Percentiles rank a stretch among this genome's conserved stretches.
Evolutionary conservation across 2,888 invertebrate species (phyloP).

Genomic region (Lasioglossum leucozonium): DNA sequence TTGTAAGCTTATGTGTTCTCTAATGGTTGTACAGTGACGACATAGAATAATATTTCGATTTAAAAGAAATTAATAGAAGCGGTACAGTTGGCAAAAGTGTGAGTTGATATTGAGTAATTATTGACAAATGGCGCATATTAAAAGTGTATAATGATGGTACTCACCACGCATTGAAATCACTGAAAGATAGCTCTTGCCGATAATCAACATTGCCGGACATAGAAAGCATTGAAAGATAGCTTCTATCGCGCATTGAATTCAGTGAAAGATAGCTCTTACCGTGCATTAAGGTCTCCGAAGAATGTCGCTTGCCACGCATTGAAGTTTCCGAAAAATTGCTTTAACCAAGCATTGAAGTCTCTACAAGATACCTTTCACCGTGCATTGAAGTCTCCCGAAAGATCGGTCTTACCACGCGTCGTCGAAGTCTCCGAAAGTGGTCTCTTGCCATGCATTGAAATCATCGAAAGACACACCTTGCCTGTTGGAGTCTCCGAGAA

Average conservation of each 20-base stretch:
- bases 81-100: background rate
- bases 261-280: constrained; percentile 2
- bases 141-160: background rate
- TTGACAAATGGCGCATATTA: background rate
- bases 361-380: background rate
- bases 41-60: background rate
- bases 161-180: background rate
- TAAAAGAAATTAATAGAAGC: background rate
- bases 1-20: no score
- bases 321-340: constrained; percentile 2
- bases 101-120: background rate
- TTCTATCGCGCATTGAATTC: background rate
- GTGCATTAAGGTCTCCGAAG: no score
- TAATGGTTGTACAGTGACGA: background rate
- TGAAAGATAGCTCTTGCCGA: background rate
- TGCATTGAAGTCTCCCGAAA: background rate
- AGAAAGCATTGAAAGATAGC: background rate
- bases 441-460: background rate
- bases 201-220: background rate
- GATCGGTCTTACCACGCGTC: background rate
- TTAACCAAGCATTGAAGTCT: background rate
- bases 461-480: background rate
- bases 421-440: background rate
- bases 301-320: constrained; percentile 1
- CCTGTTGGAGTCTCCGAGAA: background rate